Percentiles rank a stretch among this genome's conserved stretches.
Conservation (phyloP, 2,888 invertebrate species). For the Acrocera orbiculus region DNA sequence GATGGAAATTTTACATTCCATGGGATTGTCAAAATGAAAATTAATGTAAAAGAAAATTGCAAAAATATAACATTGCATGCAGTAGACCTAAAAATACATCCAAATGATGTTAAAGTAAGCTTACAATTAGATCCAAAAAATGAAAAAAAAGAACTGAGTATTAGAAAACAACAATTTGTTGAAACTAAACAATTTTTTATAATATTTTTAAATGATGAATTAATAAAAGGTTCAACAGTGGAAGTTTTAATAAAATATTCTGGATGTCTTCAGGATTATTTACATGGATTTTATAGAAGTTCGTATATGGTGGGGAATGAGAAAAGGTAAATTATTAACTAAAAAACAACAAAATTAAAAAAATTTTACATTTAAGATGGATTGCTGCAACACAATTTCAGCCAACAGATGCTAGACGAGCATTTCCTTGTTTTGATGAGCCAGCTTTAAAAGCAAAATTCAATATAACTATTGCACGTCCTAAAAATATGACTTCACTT, state of each 20-base stretch:
- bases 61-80: constrained; percentile 58
- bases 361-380: constrained; percentile 40
- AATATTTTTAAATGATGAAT: constrained; percentile 38
- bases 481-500: constrained; percentile 50
- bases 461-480: constrained; percentile 56
- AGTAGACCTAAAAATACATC: constrained; percentile 46
- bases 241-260: constrained; percentile 48
- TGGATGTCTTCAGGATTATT: constrained; percentile 54
- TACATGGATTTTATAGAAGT: constrained; percentile 70
- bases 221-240: constrained; percentile 44
- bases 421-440: constrained; percentile 79
- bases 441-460: constrained; percentile 68
- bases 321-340: constrained; percentile 38
- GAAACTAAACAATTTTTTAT: constrained; percentile 50
- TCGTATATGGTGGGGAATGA: constrained; percentile 52
- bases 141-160: constrained; percentile 18
- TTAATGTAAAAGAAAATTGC: constrained; percentile 40
- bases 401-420: constrained; percentile 60
- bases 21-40: constrained; percentile 46
- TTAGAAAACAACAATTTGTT: constrained; percentile 36
- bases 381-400: constrained; percentile 69
- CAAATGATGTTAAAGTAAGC: constrained; percentile 35
- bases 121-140: constrained; percentile 12
- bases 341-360: too few relatives aligned
- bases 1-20: constrained; percentile 64